phyloP scores from a whole-genome alignment of 2,113 vertebrate species.

The Choloepus hoffmanni region DNA sequence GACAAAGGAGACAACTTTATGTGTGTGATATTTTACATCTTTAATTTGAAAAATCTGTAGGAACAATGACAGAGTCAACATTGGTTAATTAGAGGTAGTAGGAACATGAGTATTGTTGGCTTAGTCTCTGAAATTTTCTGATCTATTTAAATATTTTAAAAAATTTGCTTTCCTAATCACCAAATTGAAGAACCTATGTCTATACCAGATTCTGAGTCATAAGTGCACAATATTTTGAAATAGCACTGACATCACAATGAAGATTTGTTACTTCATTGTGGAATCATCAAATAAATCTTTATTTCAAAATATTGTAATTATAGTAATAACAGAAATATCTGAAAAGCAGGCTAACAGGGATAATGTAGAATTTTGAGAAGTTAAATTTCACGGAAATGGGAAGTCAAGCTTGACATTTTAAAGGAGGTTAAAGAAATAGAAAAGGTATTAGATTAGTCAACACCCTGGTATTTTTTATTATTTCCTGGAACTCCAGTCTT shows the following conservation, averaged over 20 bases:
- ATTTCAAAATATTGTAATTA: neutral
- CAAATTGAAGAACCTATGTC: neutral
- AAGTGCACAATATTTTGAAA: neutral
- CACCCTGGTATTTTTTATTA: neutral
- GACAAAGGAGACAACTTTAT: neutral
- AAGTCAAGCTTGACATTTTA: neutral
- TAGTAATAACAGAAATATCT: neutral
- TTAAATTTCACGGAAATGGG: constrained; percentile 5
- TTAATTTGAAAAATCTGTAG: constrained; percentile 1
- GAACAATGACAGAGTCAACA: neutral
- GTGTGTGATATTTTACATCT: neutral
- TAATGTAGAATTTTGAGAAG: neutral
- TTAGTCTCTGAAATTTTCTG: neutral
- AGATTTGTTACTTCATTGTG: neutral
- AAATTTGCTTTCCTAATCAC: neutral
- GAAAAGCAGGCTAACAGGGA: neutral
- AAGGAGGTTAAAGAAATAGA: neutral
- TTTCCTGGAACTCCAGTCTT: neutral
- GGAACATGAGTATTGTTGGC: neutral
- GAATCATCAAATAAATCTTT: neutral
- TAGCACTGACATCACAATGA: neutral
- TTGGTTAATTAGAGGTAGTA: neutral
- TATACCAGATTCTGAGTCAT: neutral
- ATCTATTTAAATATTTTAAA: neutral
- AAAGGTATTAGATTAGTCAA: neutral